A percentile compares a stretch with the other conserved stretches of the same genome.
phyloP scores from a whole-genome alignment of 2,797 vertebrate genomes.

The Mormyrops attenuatus region DNA sequence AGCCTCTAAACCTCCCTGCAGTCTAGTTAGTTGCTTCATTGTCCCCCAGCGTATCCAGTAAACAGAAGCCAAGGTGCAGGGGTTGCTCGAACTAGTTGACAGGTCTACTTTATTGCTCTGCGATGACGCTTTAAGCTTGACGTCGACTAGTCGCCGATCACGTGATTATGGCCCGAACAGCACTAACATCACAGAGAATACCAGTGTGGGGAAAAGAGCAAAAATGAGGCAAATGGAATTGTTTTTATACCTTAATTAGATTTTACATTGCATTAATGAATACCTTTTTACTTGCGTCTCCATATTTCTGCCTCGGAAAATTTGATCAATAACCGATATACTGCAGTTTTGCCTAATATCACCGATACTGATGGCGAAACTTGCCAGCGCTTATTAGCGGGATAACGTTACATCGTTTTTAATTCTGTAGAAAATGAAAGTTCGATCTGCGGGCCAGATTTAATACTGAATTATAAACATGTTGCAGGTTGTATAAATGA shows the following conservation, averaged over 20 bases:
- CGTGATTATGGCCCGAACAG: neutral
- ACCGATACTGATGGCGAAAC: neutral
- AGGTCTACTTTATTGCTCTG: neutral
- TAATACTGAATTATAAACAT: neutral
- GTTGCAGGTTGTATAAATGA: neutral
- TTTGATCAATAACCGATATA: neutral
- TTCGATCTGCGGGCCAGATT: neutral
- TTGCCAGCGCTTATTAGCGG: neutral
- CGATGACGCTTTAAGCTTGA: neutral
- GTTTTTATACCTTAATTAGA: neutral
- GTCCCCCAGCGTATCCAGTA: neutral
- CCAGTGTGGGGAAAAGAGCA: neutral
- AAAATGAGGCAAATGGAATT: neutral
- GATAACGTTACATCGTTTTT: neutral
- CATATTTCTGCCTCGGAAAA: neutral
- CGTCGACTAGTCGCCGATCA: neutral
- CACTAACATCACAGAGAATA: neutral
- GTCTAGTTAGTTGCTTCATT: neutral
- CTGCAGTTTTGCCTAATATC: neutral
- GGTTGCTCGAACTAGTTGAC: neutral
- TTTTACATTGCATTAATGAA: neutral
- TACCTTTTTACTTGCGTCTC: neutral
- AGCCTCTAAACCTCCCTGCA: neutral
- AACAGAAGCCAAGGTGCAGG: neutral
- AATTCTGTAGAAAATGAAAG: neutral